Evolutionary conservation across 2,113 vertebrate species (phyloP).

Genomic region (Corvus cornix): DNA sequence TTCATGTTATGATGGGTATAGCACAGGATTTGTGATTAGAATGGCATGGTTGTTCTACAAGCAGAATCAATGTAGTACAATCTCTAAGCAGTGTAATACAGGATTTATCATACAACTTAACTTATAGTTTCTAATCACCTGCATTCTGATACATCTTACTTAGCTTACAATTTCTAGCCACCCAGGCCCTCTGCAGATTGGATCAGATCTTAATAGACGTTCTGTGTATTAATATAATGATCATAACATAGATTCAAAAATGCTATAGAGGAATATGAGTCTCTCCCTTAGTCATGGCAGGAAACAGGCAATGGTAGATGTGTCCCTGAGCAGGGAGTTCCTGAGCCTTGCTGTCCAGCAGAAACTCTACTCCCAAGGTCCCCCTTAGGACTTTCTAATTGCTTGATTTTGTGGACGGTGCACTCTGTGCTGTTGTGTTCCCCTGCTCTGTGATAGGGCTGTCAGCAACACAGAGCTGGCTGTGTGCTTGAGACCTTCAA

Average conservation of each 20-base stretch:
- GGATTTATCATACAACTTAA: neutral
- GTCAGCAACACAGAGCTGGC: neutral
- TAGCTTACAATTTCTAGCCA: neutral
- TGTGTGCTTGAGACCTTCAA: neutral
- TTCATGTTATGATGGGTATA: accelerated
- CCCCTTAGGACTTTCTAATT: neutral
- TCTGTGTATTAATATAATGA: neutral
- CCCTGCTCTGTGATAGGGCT: neutral
- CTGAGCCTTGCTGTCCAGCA: neutral
- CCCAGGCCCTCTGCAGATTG: neutral
- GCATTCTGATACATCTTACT: neutral
- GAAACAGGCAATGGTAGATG: neutral
- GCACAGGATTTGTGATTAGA: neutral
- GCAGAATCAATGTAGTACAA: neutral
- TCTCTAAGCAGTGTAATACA: neutral
- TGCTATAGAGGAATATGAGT: accelerated
- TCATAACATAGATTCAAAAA: neutral
- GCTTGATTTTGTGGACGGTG: neutral
- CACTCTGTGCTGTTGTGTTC: neutral
- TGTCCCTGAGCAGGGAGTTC: neutral
- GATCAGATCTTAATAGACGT: neutral
- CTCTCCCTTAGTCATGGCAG: neutral
- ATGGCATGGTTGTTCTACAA: neutral
- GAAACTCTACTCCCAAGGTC: neutral
- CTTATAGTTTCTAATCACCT: neutral